Conservation (phyloP, 2,113 vertebrate genomes). For the Sceloporus undulatus region DNA sequence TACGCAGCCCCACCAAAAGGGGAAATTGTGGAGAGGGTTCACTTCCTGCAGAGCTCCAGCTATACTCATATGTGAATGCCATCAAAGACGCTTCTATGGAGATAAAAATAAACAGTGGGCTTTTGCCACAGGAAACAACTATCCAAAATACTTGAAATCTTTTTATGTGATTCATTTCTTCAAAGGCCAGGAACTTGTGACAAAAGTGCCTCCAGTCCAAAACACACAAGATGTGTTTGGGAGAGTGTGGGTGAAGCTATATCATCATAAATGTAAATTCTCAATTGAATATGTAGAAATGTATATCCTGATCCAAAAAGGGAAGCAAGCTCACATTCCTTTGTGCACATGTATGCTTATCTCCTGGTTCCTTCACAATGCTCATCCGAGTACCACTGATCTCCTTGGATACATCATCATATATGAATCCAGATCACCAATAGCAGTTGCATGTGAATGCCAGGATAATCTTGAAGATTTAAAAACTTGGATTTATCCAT, state of each 20-base stretch:
- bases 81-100: not conserved
- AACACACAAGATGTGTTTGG: not conserved
- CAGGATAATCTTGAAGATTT: too few species aligned
- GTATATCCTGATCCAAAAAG: not conserved
- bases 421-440: not conserved
- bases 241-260: not conserved
- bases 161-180: constrained; percentile 11
- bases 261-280: not conserved
- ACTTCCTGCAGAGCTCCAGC: not conserved
- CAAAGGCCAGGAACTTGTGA: constrained; percentile 7
- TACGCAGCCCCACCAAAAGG: not conserved
- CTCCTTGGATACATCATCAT: not conserved
- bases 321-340: too few species aligned
- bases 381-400: not conserved
- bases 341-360: not conserved
- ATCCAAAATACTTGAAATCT: constrained; percentile 17
- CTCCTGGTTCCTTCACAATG: not conserved
- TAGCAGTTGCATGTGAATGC: not conserved
- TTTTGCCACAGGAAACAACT: constrained; percentile 19
- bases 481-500: too few species aligned
- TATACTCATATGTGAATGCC: not conserved
- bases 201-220: not conserved
- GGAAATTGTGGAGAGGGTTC: not conserved
- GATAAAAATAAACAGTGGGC: constrained; percentile 12
- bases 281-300: not conserved